phyloP scores from a whole-genome alignment of 2,888 invertebrate genomes.

The Apodemia hepburni region DNA sequence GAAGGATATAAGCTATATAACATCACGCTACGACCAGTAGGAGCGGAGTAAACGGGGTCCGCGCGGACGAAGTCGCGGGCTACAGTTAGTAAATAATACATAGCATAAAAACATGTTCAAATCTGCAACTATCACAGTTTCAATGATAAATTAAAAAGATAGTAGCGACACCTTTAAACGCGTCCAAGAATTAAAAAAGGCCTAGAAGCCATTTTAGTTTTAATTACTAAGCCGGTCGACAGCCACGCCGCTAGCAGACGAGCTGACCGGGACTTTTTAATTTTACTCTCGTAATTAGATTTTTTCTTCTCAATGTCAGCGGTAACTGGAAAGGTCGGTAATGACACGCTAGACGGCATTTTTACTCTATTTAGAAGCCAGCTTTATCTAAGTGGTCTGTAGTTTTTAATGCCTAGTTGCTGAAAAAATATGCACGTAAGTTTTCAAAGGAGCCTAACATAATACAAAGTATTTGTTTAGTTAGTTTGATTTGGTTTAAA shows the following conservation, averaged over 20 bases:
- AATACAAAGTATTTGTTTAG: not conserved
- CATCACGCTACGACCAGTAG: too few relatives aligned
- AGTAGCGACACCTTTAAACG: slow-evolving; percentile 2
- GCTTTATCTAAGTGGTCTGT: slow-evolving; percentile 9
- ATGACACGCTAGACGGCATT: slow-evolving; percentile 22
- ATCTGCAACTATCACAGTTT: not conserved
- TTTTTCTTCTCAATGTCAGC: slow-evolving; percentile 39
- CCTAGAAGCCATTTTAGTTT: slow-evolving; percentile 41
- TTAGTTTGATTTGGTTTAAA: not conserved
- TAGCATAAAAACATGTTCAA: too few relatives aligned
- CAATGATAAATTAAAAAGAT: slow-evolving; percentile 9
- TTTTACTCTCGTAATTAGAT: slow-evolving; percentile 61
- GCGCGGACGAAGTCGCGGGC: too few relatives aligned
- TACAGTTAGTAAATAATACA: too few relatives aligned
- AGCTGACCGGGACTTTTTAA: slow-evolving; percentile 49
- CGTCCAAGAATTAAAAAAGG: slow-evolving; percentile 28
- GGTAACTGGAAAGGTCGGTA: slow-evolving; percentile 27
- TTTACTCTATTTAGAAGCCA: slow-evolving; percentile 15
- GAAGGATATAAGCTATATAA: too few relatives aligned
- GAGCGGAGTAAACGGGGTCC: too few relatives aligned
- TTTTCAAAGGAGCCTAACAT: not conserved
- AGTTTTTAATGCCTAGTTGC: slow-evolving; percentile 10
- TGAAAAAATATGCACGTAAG: slow-evolving; percentile 6
- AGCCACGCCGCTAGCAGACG: slow-evolving; percentile 40
- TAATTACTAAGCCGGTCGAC: slow-evolving; percentile 53